A percentile compares a stretch with the other conserved stretches of the same genome.
phyloP scores from a whole-genome alignment of 2,888 invertebrate genomes.

The Lasioglossum leucozonium region DNA sequence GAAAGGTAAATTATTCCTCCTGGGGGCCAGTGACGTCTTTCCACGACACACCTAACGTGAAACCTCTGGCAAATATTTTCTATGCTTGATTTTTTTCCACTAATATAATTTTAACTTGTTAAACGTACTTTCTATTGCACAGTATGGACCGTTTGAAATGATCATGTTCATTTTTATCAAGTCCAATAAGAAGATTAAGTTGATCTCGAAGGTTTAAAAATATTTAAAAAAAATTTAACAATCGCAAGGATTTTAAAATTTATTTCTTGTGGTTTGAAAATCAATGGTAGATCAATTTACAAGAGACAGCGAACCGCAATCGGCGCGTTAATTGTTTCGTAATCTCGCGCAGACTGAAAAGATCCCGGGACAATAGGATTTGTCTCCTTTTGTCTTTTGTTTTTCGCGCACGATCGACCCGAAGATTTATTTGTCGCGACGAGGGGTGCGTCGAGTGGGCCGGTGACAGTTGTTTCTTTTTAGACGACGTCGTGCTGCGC shows the following conservation, averaged over 20 bases:
- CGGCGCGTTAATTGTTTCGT: constrained; percentile 1
- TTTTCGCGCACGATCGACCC: background rate
- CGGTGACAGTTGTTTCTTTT: constrained; percentile 5
- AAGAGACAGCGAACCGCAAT: background rate
- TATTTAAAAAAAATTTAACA: background rate
- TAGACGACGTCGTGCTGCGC: background rate
- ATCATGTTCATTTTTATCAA: background rate
- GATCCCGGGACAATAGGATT: background rate
- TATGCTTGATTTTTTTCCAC: background rate
- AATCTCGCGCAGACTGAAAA: background rate
- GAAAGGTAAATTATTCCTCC: constrained; percentile 67
- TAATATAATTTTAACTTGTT: background rate
- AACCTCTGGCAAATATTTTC: background rate
- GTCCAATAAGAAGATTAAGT: background rate
- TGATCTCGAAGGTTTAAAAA: background rate
- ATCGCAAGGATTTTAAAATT: background rate
- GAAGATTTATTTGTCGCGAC: constrained; percentile 8
- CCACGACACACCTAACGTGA: background rate
- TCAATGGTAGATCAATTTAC: background rate
- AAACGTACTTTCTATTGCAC: too few species aligned
- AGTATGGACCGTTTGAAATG: background rate
- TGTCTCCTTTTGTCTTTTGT: background rate
- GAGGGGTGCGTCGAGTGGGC: background rate
- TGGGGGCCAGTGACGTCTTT: constrained; percentile 44
- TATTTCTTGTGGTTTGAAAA: background rate